Evolutionary conservation across 2,797 vertebrate species (phyloP), one percentile per base, ranked within the genome.

Genomic region (Chelmon rostratus): DNA sequence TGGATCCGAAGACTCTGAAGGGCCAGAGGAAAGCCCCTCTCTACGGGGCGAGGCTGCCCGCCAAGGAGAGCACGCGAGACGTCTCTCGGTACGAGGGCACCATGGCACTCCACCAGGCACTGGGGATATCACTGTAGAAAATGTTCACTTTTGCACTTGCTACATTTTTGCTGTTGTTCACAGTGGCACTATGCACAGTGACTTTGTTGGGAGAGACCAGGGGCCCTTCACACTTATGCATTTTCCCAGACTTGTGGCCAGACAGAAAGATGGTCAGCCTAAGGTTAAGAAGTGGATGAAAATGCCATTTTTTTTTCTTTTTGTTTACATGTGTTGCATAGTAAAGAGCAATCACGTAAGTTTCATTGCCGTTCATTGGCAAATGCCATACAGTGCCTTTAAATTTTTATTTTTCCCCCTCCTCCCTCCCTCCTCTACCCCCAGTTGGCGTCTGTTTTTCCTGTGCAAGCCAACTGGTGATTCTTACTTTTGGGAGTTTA

Each of bases 371-470:
- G 93, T 96, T 96, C 96, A 93, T 92, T 96, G 96, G 97, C 96
- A 92, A 94, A 97, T 94, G 97, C 98, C 97, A 98, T 97, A 97
- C 97, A 99, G 98, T 99, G 98, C 98, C 98, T 99, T 99, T 96
- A 96, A 96, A 96, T 96, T 97, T 95, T 95, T 97, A 96, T 96
- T 92, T 90, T 72, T 7, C 23, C 73, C 81, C 77, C 47, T 21
- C 53, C 72, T 91, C 92, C 95, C 95, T 47, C 77, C 74, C 81
- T 38, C 67, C 83, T 84, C 76, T 88, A 13, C 79, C 94, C 94
- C 96, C 96, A 95, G 95, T 97, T 96, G 97, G 96, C 95, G 89
- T 96, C 94, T 83, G 95, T 96, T 95, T 96, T 94, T 93, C 92
- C 94, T 96, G 94, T 95, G 91, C 95, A 95, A 96, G 96, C 96